phyloP scores from a whole-genome alignment of 2,888 invertebrate genomes.

The Liopterus haemorrhoidalis region DNA sequence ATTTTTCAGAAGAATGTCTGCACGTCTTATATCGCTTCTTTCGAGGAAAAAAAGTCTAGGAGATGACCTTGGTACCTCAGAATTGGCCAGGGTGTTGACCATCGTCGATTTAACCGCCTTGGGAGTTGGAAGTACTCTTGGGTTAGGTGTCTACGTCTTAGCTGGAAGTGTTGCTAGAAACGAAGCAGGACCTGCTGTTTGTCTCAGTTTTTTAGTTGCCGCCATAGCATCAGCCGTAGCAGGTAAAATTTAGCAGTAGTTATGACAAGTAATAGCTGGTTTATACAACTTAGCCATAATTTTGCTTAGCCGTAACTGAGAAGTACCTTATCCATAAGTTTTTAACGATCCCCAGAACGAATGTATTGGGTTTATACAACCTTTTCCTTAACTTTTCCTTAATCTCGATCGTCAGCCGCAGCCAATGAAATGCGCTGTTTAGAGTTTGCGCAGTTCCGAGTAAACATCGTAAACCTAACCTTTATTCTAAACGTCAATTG shows the following conservation, averaged over 20 bases:
- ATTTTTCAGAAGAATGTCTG: too few species aligned
- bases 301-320: too few species aligned
- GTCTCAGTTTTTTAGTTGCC: conserved; percentile 84
- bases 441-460: too few species aligned
- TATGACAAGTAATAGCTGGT: conserved; percentile 1
- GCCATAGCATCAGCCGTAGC: conserved; percentile 90
- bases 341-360: too few species aligned
- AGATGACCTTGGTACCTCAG: conserved; percentile 38
- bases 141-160: conserved; percentile 90
- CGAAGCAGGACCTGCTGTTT: conserved; percentile 86
- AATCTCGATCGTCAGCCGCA: too few species aligned
- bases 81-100: conserved; percentile 64
- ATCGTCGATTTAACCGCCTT: conserved; percentile 80
- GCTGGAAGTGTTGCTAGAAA: conserved; percentile 83
- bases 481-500: too few species aligned
- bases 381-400: too few species aligned
- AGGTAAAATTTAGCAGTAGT: conserved; percentile 50
- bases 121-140: conserved; percentile 83
- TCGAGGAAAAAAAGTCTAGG: conserved; percentile 46
- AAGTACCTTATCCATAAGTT: too few species aligned
- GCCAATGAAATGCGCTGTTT: too few species aligned
- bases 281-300: too few species aligned
- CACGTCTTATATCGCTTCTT: conserved; percentile 38
- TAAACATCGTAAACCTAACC: too few species aligned
- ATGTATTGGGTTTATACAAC: too few species aligned